Evolutionary conservation across 1,140 invertebrate species (phyloP).

Genomic region (Teleopsis dalmanni): DNA sequence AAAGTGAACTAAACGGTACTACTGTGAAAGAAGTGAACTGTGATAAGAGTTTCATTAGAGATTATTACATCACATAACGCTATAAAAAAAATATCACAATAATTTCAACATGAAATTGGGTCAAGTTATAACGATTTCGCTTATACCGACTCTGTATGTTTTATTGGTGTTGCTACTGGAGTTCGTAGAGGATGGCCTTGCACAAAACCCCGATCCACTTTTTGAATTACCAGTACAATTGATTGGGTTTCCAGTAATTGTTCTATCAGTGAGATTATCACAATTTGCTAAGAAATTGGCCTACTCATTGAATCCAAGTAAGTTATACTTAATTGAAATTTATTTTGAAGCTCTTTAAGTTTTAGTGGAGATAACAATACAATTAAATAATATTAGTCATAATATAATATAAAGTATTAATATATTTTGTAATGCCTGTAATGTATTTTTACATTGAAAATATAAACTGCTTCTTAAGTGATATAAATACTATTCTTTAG

Average conservation of each 20-base stretch:
- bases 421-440: no score
- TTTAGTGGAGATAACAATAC: no score
- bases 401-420: no score
- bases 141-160: slow-evolving; percentile 34
- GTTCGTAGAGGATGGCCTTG: slow-evolving; percentile 30
- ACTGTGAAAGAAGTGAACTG: no score
- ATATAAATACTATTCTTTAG: no score
- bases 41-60: no score
- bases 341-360: no score
- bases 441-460: no score
- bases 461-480: no score
- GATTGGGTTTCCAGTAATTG: slow-evolving; percentile 74
- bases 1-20: no score
- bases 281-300: slow-evolving; percentile 77
- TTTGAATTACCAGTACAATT: slow-evolving; percentile 74
- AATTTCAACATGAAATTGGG: slow-evolving; percentile 30
- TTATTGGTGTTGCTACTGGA: slow-evolving; percentile 32
- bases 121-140: slow-evolving; percentile 26
- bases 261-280: slow-evolving; percentile 67
- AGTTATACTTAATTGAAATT: slow-evolving; percentile 40
- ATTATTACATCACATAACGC: no score
- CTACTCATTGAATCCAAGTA: slow-evolving; percentile 74
- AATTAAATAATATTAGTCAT: neutral
- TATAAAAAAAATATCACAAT: slow-evolving; percentile 4
- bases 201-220: slow-evolving; percentile 49